phyloP scores from a whole-genome alignment of 2,113 vertebrate genomes.

The Ondatra zibethicus region DNA sequence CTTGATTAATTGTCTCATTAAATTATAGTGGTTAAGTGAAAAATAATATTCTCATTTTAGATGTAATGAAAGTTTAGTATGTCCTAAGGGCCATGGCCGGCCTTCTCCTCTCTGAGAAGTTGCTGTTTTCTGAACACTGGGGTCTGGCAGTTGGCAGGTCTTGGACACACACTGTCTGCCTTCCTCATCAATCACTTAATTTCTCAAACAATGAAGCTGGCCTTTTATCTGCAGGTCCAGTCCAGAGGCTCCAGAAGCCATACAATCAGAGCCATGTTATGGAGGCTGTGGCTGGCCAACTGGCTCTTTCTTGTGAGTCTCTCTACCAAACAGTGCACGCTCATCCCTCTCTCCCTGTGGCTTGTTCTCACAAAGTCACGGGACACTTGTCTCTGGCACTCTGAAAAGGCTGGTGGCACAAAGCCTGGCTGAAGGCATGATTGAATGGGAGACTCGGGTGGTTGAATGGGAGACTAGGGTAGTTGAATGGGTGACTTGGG shows the following conservation, averaged over 20 bases:
- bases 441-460: not conserved
- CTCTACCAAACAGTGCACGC: not conserved
- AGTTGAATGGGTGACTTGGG: too few species aligned
- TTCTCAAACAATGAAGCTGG: not conserved
- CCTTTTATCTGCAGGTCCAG: not conserved
- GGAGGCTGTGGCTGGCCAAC: too few species aligned
- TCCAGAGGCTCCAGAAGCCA: not conserved
- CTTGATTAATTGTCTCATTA: not conserved
- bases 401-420: not conserved
- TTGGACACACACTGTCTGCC: not conserved
- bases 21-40: not conserved
- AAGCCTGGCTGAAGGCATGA: not conserved
- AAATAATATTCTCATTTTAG: not conserved
- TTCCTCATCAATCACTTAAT: not conserved
- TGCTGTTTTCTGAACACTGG: not conserved
- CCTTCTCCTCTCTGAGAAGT: not conserved
- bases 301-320: not conserved
- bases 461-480: too few species aligned
- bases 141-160: not conserved
- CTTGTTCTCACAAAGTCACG: not conserved
- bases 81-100: not conserved
- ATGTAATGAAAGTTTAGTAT: not conserved
- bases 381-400: not conserved
- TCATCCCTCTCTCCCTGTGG: not conserved
- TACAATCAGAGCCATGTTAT: not conserved